These are phyloP conservation scores for Dinomys branickii DNA, from an alignment of 2,113 vertebrate species.

Conservation along the genomic window DNA sequence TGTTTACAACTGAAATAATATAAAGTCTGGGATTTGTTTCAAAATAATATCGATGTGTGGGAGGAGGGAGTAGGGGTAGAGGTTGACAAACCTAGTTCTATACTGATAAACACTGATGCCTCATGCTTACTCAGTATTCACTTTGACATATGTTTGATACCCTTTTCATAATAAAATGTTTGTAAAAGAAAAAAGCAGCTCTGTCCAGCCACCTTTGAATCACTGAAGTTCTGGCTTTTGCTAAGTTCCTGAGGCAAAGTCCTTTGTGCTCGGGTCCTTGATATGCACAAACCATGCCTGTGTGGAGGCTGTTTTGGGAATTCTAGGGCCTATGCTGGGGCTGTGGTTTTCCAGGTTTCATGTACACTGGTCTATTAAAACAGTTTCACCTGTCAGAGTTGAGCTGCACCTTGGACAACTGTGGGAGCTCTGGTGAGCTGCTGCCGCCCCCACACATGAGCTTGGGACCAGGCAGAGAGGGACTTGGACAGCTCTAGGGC, in stretches of 20 bases:
- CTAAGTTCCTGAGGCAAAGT: background rate
- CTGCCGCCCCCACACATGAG: no score
- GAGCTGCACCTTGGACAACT: no score
- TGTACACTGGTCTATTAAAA: background rate
- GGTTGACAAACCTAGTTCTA: background rate
- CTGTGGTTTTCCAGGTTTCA: background rate
- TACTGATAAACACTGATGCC: background rate
- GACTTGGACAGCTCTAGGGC: no score
- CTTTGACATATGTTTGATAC: background rate
- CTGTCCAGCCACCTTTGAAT: background rate
- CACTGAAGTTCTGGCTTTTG: background rate
- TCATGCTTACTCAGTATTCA: background rate
- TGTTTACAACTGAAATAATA: conserved; percentile 17
- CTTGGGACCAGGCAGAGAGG: no score
- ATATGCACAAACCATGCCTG: background rate
- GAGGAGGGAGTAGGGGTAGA: background rate
- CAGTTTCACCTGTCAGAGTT: no score
- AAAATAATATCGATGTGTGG: background rate
- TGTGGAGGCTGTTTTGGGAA: background rate
- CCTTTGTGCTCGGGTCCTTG: background rate
- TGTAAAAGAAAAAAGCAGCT: background rate
- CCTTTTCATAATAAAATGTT: conserved; percentile 21
- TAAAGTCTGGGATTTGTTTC: conserved; percentile 29
- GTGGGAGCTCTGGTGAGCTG: no score
- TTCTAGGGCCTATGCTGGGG: rapidly evolving